Evolutionary conservation across 2,113 vertebrate species (phyloP).

Genomic region (Crotalus horridus): DNA sequence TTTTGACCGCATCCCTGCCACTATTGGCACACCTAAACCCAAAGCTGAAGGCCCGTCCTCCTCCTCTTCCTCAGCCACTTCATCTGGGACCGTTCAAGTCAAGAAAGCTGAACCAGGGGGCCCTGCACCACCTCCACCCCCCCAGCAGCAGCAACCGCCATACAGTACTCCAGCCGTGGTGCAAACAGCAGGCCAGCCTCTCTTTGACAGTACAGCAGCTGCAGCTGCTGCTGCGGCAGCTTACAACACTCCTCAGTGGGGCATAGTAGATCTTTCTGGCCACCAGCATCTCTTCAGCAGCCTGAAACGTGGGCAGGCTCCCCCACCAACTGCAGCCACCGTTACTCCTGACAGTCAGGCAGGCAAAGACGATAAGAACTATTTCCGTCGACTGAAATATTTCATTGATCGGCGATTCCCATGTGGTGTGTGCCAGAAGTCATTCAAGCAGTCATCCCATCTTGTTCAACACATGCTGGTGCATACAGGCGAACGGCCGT

Average conservation of each 20-base stretch:
- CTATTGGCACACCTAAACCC: too few relatives aligned
- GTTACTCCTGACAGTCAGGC: neutral
- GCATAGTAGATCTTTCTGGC: conserved; percentile 69
- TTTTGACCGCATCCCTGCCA: too few relatives aligned
- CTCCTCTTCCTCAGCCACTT: too few relatives aligned
- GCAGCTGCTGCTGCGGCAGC: neutral
- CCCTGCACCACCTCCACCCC: too few relatives aligned
- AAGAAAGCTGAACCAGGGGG: too few relatives aligned
- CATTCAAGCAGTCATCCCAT: conserved; percentile 73
- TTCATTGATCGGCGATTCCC: conserved; percentile 72
- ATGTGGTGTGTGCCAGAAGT: conserved; percentile 68
- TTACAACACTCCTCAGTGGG: conserved; percentile 66
- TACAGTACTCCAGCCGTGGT: conserved; percentile 38
- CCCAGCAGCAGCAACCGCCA: too few relatives aligned
- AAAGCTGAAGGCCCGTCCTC: too few relatives aligned
- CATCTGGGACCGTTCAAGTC: too few relatives aligned
- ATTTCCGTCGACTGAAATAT: conserved; percentile 67
- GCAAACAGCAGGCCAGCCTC: conserved; percentile 41
- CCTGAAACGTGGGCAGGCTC: conserved; percentile 54
- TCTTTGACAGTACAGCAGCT: conserved; percentile 56
- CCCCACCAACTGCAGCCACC: neutral
- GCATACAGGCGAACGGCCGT: conserved; percentile 69
- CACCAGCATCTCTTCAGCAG: conserved; percentile 71
- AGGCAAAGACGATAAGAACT: conserved; percentile 66
- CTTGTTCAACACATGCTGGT: conserved; percentile 74